Evolutionary conservation across 2,113 vertebrate species (phyloP).

Genomic region (Rattus rattus): DNA sequence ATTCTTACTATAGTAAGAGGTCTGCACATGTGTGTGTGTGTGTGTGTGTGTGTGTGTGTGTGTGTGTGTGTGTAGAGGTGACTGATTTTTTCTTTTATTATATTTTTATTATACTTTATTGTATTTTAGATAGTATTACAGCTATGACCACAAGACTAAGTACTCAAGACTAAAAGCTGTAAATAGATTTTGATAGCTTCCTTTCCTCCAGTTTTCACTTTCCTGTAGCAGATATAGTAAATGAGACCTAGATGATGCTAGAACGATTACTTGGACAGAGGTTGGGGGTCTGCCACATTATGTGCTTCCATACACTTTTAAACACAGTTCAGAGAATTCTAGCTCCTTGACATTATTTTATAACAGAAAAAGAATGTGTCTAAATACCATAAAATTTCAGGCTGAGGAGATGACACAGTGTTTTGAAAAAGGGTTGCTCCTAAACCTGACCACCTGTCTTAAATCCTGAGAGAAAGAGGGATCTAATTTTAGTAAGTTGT

Average conservation of each 20-base stretch:
- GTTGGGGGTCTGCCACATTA: neutral
- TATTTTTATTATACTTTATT: no score
- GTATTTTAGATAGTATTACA: no score
- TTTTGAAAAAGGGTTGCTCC: neutral
- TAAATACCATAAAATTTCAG: neutral
- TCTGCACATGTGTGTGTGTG: accelerated
- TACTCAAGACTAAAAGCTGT: neutral
- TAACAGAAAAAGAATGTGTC: neutral
- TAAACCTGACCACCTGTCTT: neutral
- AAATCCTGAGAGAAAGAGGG: neutral
- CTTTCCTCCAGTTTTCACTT: accelerated
- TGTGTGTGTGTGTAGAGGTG: neutral
- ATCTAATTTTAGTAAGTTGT: neutral
- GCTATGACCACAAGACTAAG: accelerated
- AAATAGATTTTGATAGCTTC: neutral
- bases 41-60: no score
- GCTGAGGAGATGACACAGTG: neutral
- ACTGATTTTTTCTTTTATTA: neutral
- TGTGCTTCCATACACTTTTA: neutral
- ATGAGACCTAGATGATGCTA: neutral
- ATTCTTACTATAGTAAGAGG: neutral
- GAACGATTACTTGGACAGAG: neutral
- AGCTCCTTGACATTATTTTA: neutral
- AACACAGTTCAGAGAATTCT: neutral
- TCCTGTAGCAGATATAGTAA: accelerated